These are phyloP conservation scores for Brachyopa scutellaris DNA, from an alignment of 2,888 invertebrate genomes.

Conservation along the genomic window DNA sequence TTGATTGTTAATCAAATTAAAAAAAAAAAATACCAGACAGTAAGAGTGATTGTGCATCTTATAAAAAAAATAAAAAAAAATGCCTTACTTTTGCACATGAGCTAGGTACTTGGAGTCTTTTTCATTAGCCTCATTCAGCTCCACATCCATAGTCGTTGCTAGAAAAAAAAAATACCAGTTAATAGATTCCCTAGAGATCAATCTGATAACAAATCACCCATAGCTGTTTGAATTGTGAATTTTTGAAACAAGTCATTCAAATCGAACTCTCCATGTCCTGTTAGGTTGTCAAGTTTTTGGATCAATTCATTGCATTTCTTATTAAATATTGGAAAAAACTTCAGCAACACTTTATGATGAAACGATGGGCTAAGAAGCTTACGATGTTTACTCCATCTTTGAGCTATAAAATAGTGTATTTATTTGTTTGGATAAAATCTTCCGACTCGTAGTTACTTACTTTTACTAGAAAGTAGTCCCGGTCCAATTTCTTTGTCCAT, in stretches of 20 bases:
- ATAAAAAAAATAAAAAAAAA: not conserved
- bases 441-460: conserved; percentile 5
- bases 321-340: conserved; percentile 75
- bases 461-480: conserved; percentile 58
- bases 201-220: conserved; percentile 18
- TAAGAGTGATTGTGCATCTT: too few species aligned
- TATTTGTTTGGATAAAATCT: too few species aligned
- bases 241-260: conserved; percentile 60
- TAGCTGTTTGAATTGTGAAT: conserved; percentile 61
- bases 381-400: conserved; percentile 74
- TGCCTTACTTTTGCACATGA: conserved; percentile 58
- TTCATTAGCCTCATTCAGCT: conserved; percentile 44
- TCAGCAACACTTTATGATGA: conserved; percentile 72
- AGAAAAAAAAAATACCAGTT: not conserved
- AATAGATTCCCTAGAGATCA: not conserved
- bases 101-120: conserved; percentile 47
- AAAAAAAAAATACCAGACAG: too few species aligned
- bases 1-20: too few species aligned
- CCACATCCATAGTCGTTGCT: conserved; percentile 56
- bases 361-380: conserved; percentile 74
- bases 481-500: conserved; percentile 61
- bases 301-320: conserved; percentile 47
- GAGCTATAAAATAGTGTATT: conserved; percentile 17
- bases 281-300: conserved; percentile 27
- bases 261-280: conserved; percentile 47